These are phyloP conservation scores for Acleris sparsana DNA, from an alignment of 2,888 invertebrate genomes.

Conservation along the genomic window DNA sequence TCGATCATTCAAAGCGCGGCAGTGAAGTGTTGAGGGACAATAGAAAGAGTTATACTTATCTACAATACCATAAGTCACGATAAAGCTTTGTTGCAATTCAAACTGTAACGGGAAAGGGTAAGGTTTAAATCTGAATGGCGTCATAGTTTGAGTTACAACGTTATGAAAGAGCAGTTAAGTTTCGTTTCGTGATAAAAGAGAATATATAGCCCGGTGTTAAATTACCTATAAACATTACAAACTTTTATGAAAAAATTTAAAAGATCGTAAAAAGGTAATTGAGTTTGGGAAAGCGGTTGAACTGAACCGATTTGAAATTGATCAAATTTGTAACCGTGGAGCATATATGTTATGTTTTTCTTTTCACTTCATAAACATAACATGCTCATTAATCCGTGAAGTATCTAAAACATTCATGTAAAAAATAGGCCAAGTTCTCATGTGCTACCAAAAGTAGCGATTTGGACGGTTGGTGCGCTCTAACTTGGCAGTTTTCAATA, in stretches of 20 bases:
- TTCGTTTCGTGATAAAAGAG: conserved; percentile 9
- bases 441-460: too few relatives aligned
- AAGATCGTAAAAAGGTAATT: conserved; percentile 6
- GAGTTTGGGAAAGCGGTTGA: not conserved
- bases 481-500: too few relatives aligned
- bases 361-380: not conserved
- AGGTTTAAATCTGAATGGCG: too few relatives aligned
- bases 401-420: too few relatives aligned
- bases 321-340: not conserved
- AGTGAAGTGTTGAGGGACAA: conserved; percentile 5
- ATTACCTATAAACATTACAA: not conserved
- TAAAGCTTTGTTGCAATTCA: too few relatives aligned
- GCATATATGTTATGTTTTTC: not conserved
- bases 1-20: not conserved
- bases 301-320: conserved; percentile 4
- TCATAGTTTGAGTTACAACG: not conserved
- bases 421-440: too few relatives aligned
- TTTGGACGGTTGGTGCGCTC: too few relatives aligned
- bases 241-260: not conserved
- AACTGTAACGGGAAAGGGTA: too few relatives aligned
- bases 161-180: not conserved
- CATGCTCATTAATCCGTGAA: too few relatives aligned
- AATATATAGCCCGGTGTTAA: not conserved
- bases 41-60: not conserved
- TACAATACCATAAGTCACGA: too few relatives aligned